Evolutionary conservation across 1,140 invertebrate species (phyloP), one percentile per base, ranked within the genome.

Genomic region (Bombus breviceps): DNA sequence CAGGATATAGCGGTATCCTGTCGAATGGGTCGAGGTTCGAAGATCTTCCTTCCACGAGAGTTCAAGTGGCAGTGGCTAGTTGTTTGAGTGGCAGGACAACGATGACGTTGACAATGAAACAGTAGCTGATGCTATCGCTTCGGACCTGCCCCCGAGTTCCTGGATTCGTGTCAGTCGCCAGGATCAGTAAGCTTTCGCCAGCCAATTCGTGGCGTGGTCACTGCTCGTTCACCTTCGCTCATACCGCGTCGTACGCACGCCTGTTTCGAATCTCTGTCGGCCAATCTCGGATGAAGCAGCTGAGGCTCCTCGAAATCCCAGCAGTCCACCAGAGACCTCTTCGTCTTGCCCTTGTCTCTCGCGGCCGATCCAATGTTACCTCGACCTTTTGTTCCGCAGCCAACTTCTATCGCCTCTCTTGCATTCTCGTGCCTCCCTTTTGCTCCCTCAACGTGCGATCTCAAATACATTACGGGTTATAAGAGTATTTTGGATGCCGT

Each of bases 381-480:
- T 66, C 78, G 85, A 64, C 86, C 86, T 64, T 53, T 78, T 43
- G 82, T 69, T 47, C 41, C 74, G 83, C 79, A 81, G 53, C 76
- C 66, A 76, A 64, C 62, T 73, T 62, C 82, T 76, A 66, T 73
- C 86, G 85, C 62, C 85, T 88, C 89, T 85, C 89, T 89, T 86
- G 89, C 92, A 75, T 92, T 86, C 93, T 92, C 92, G 92, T 93
- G 86, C 93, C 94, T 93, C 93, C 93, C 94, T 93, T 92, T 92
- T 92, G 78, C 86, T 92, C 86, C 81, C 79, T 84, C 81, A 79
- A 79, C 88, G 85, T 86, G 88, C 88, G 92, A 93, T 92, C 95
- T 93, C 93, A 94, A 95, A 95, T 95, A 94, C 95, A 95, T 95
- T 94, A 95, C 95, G 94, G 93, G 93, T 92, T 92, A 87, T 90